Evolutionary conservation across 2,888 invertebrate species (phyloP), one percentile per base, ranked within the genome.

Genomic region (Ochropacha duplaris): DNA sequence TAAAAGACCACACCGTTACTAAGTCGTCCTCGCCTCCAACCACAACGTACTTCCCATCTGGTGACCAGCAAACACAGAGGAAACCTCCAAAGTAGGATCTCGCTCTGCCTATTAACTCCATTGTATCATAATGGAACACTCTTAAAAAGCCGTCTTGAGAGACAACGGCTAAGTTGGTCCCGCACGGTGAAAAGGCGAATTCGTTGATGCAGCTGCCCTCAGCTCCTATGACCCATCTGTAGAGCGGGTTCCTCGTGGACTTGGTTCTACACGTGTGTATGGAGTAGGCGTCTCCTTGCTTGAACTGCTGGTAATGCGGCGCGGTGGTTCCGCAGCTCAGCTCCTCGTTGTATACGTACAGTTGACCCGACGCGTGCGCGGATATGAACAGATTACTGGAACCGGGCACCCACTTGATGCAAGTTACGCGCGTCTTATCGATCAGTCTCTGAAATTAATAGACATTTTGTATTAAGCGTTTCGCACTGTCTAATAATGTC

Each of bases 1-100:
- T 94, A 83, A 99, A 96, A 55, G 98, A 98, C 97, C 99, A 99
- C 39, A 99, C 97, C 0, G 99, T 99, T 55, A 99, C 97, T 60
- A 99, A 94, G 91, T 99, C 99, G 91, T 99, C 99, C 89, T 99
- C 99, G 4, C 99, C 99, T 0, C 99, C 99, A 0, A 98, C 98
- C 0, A 98, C 98, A 54, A 98, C 98, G 78, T 98, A 97, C 78
- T 97, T 96, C 52, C 97, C 97, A 87, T 99, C 99, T 0, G 99
- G 99, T 11, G 99, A 98, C 99, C 99, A 99, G 79, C 98, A 97
- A 3, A 99, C 98, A 88, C 99, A 99, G 50, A 99, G 92, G 76
- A 99, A 96, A 39, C 99, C 99, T 54, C 99, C 99, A 87, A 99
- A 99, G 88, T 99, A 99, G 72, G 99, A 99, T 66, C 98, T 94